A percentile compares a stretch with the other conserved stretches of the same genome.
phyloP scores from a whole-genome alignment of 2,888 invertebrate genomes.

The Drosophila incognita region DNA sequence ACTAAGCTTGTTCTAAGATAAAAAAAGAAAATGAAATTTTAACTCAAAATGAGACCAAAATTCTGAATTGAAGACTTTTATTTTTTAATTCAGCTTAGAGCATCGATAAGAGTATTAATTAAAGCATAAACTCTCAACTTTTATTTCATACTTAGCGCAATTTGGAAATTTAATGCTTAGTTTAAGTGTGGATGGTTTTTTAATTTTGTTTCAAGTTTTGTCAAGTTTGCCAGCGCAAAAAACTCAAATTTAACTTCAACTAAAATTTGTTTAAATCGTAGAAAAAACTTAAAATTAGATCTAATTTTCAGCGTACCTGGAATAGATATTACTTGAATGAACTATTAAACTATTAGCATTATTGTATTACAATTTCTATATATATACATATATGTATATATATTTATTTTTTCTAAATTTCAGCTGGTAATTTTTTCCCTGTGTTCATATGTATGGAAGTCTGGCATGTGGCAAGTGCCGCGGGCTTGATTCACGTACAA shows the following conservation, averaged over 20 bases:
- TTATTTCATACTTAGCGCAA: neutral
- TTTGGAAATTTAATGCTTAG: neutral
- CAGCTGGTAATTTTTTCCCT: neutral
- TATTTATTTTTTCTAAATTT: neutral
- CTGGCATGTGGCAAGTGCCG: constrained; percentile 44
- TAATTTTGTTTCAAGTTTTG: too few relatives aligned
- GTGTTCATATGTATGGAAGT: constrained; percentile 7
- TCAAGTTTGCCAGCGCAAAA: neutral
- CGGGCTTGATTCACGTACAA: constrained; percentile 19
- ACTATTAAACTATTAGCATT: neutral
- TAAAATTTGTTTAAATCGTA: neutral
- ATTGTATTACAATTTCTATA: too few relatives aligned
- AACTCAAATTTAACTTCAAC: neutral
- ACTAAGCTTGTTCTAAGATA: neutral
- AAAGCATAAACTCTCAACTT: neutral
- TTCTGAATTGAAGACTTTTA: neutral
- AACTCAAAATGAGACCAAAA: neutral
- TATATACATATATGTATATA: too few relatives aligned
- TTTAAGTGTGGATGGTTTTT: neutral
- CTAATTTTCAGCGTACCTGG: rapidly evolving
- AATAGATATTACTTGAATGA: neutral
- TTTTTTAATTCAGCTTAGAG: rapidly evolving
- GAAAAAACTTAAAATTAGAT: neutral
- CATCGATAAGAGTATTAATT: neutral
- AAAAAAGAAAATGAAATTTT: neutral